Percentiles rank a stretch among this genome's conserved stretches.
These are phyloP conservation scores for Xestobium rufovillosum DNA, from an alignment of 2,888 invertebrate species.

Conservation along the genomic window DNA sequence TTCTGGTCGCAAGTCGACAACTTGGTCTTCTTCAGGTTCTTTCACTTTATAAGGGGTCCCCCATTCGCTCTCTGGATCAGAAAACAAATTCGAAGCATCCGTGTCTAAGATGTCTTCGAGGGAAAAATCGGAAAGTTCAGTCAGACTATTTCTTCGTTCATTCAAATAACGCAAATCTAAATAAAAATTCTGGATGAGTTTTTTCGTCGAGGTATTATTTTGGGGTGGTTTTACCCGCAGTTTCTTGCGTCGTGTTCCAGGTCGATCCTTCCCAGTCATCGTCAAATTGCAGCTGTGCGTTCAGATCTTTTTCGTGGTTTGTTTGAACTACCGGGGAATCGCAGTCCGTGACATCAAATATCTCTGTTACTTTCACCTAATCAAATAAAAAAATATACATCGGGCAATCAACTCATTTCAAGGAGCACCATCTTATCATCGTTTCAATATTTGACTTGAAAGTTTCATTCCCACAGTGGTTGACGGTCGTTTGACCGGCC, in stretches of 20 bases:
- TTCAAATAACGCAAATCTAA: background rate
- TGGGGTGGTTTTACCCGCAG: constrained; percentile 21
- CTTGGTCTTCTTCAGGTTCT: constrained; percentile 35
- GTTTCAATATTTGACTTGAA: too few species aligned
- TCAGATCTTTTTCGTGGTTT: constrained; percentile 52
- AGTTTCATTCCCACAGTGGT: too few species aligned
- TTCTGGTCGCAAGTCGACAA: constrained; percentile 49
- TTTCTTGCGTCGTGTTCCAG: constrained; percentile 23
- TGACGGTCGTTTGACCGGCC: too few species aligned
- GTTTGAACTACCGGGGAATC: constrained; percentile 60
- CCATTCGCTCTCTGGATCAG: constrained; percentile 69
- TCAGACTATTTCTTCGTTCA: constrained; percentile 27
- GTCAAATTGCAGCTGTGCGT: constrained; percentile 60
- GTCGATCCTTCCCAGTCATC: constrained; percentile 54
- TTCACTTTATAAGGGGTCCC: constrained; percentile 33
- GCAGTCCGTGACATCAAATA: constrained; percentile 77
- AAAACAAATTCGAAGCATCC: constrained; percentile 51
- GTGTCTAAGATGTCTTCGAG: constrained; percentile 51
- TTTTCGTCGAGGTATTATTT: constrained; percentile 12
- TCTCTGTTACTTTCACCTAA: constrained; percentile 79
- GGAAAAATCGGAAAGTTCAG: constrained; percentile 44
- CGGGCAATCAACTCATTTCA: too few species aligned
- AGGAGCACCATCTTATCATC: too few species aligned
- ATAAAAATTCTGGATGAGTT: background rate
- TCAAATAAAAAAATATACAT: constrained; percentile 24